phyloP scores from a whole-genome alignment of 30 jellyfish, hydroid and myxozoan species.

The Aurelia sp. region DNA sequence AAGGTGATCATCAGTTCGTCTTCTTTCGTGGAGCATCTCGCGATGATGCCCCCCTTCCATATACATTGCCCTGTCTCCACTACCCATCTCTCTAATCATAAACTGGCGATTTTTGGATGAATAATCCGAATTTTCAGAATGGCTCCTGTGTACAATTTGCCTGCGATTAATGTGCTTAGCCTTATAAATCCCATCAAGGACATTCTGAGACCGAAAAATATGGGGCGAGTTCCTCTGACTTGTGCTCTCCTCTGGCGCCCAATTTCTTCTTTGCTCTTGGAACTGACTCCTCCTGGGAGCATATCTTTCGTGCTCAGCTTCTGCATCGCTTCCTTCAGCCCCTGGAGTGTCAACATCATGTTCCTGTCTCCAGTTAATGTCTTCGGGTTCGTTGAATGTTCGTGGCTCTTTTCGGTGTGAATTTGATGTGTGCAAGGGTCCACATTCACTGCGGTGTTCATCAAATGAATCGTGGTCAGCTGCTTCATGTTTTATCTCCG shows the following conservation, averaged over 20 bases:
- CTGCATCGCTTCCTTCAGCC: slow-evolving; percentile 17
- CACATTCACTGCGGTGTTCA: slow-evolving; percentile 24
- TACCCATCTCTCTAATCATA: slow-evolving; percentile 10
- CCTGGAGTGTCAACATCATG: slow-evolving; percentile 10
- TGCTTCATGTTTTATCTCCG: slow-evolving; percentile 65
- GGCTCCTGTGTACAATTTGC: slow-evolving; percentile 31
- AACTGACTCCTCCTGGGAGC: neutral
- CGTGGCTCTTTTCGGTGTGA: slow-evolving; percentile 42
- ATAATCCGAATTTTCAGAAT: slow-evolving; percentile 1
- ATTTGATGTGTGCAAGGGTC: slow-evolving; percentile 1
- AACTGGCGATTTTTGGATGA: neutral
- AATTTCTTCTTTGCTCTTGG: neutral
- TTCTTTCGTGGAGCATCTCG: neutral
- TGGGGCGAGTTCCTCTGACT: slow-evolving; percentile 5
- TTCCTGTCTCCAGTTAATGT: slow-evolving; percentile 27
- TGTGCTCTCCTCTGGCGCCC: slow-evolving; percentile 18
- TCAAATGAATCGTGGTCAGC: slow-evolving; percentile 52
- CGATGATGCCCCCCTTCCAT: slow-evolving; percentile 30
- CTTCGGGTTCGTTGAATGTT: slow-evolving; percentile 27
- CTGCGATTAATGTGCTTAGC: slow-evolving; percentile 15
- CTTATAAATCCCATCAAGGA: slow-evolving; percentile 3
- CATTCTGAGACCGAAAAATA: neutral
- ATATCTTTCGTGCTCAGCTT: slow-evolving; percentile 7
- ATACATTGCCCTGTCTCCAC: slow-evolving; percentile 18
- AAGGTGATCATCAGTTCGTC: neutral